Evolutionary conservation across 2,888 invertebrate species (phyloP).

Genomic region (Orthosia gracilis): DNA sequence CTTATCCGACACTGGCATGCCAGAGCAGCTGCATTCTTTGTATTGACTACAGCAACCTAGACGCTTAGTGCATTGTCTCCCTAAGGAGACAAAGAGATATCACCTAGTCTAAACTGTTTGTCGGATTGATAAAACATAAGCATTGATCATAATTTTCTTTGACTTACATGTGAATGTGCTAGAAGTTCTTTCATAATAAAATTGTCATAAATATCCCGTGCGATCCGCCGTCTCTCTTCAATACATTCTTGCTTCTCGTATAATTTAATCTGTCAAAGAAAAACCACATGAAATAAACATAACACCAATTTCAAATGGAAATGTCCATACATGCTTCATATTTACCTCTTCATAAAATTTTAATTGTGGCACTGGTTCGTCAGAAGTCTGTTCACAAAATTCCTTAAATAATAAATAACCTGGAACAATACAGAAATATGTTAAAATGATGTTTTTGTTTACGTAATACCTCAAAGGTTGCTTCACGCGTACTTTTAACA

Average conservation of each 20-base stretch:
- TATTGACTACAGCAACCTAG: conserved; percentile 22
- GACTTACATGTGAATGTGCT: conserved; percentile 99
- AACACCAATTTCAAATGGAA: conserved; percentile 12
- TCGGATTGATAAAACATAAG: conserved; percentile 17
- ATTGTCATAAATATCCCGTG: conserved; percentile 99
- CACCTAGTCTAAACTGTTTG: conserved; percentile 26
- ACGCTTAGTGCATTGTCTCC: conserved; percentile 1
- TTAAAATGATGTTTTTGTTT: conserved; percentile 50
- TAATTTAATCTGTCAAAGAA: conserved; percentile 96
- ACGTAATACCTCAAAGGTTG: conserved; percentile 44
- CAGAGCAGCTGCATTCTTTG: conserved; percentile 13
- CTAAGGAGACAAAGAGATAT: conserved; percentile 26
- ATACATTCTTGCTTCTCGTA: conserved; percentile 99
- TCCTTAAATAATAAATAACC: conserved; percentile 99
- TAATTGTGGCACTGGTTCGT: conserved; percentile 99
- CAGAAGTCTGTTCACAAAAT: conserved; percentile 99
- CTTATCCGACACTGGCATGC: conserved; percentile 28
- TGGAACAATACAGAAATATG: conserved; percentile 90
- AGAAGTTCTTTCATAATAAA: conserved; percentile 99
- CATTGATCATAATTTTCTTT: conserved; percentile 21
- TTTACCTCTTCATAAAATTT: conserved; percentile 99
- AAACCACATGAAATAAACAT: conserved; percentile 41
- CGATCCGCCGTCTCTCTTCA: conserved; percentile 98
- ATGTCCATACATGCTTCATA: conserved; percentile 26
- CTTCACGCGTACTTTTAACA: conserved; percentile 46